Base-by-base conservation (phyloP, 2,113 vertebrate genomes). In the Ptilorrhoa leucosticta region DNA sequence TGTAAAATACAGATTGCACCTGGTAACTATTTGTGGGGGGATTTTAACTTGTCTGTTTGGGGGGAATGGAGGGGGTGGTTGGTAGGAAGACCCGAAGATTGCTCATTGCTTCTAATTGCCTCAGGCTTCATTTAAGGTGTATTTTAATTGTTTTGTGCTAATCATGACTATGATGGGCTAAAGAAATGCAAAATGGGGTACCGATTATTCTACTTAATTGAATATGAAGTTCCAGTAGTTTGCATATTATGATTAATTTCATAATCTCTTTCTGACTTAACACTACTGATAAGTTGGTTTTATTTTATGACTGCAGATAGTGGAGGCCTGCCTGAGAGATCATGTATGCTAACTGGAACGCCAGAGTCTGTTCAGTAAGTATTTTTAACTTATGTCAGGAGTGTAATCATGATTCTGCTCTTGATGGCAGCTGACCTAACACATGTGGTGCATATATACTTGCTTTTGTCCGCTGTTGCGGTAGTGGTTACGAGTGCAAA, bases 1-100 rank as follows among this genome's bases (percentile, higher is more conserved):
- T 99, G 99, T 96, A 99, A 99, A 98, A 99, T 99, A 98, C 99
- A 99, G 97, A 99, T 99, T 84, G 99, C 99, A 21, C 99, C 99
- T 77, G 99, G 99, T 99, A 98, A 97, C 51, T 94, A 47, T 63
- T 76, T 77, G 39, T 48, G 78, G 47, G 7, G 11, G 30, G 3
- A 5, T 2, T 11, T 51, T 68, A 11, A 16, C 35, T 81, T 83
- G 14, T 70, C 57, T 82, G 6, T 76, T 23, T 56, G 21, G 31
- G 28, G 28, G 24, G 10, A 24, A 4, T 26, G n/a, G 28, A 60
- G 7, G 1, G 1, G 1, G 0, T 0, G 2, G 12, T 51, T 56
- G 45, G 7, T 80, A 23, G 42, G 37, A 76, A 11, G 22, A 68
- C 61, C 16, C 33, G 53, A 91, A 82, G 40, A 11, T 13, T 58